Conservation (phyloP, 2,113 vertebrate species). For the Sporophila hypoxantha region DNA sequence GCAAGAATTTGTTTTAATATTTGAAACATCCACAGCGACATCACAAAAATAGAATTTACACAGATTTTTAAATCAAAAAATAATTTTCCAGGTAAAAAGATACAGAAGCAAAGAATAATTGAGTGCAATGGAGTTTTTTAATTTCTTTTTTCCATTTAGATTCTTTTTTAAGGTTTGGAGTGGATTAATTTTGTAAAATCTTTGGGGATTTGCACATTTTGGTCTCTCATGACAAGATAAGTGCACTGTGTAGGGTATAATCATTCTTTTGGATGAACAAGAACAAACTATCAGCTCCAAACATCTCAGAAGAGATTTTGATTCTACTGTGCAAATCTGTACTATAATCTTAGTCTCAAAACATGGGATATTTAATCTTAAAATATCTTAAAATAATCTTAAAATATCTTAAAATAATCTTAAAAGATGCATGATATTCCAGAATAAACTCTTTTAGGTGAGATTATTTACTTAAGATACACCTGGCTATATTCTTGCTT, state of each 20-base stretch:
- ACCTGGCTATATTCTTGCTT: background rate
- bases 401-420: no score
- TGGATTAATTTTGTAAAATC: background rate
- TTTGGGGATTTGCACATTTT: background rate
- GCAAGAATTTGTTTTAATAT: background rate
- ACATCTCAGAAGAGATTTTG: background rate
- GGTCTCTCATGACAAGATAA: background rate
- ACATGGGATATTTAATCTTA: background rate
- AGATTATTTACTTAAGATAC: background rate
- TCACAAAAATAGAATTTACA: background rate
- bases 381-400: background rate
- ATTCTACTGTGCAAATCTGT: background rate
- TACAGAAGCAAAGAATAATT: background rate
- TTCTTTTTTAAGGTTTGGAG: background rate
- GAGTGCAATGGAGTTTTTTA: background rate
- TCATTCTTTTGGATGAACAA: background rate
- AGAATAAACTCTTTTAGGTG: background rate
- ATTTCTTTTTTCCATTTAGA: background rate
- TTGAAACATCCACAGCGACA: background rate
- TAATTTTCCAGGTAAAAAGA: background rate
- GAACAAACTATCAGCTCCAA: background rate
- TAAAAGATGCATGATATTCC: background rate
- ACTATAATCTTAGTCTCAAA: background rate
- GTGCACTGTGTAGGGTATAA: background rate
- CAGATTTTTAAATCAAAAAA: background rate